Conservation (phyloP, 2,113 vertebrate genomes). For the Ptilonorhynchus violaceus region DNA sequence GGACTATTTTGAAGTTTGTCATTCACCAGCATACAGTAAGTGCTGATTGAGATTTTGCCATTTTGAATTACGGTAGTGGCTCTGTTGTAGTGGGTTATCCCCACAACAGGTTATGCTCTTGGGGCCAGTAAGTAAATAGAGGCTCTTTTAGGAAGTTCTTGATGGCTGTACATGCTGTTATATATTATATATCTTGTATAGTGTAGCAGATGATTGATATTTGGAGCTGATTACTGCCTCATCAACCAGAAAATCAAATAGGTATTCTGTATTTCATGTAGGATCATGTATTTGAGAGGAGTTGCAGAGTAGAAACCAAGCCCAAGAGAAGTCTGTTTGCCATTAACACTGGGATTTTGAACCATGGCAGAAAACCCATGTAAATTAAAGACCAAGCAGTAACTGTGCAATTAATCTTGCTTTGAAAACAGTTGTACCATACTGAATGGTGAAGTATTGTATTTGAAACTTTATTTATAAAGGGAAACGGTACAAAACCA, state of each 20-base stretch:
- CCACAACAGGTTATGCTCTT: background rate
- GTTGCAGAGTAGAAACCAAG: background rate
- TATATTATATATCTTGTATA: background rate
- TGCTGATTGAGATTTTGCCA: background rate
- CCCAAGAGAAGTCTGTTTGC: background rate
- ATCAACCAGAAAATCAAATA: background rate
- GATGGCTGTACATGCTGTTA: background rate
- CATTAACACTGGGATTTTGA: background rate
- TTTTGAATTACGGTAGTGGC: background rate
- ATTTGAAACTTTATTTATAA: background rate
- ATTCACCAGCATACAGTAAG: background rate
- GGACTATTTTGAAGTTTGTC: background rate
- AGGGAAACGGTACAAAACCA: background rate
- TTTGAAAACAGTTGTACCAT: background rate
- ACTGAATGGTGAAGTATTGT: background rate
- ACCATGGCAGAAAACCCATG: background rate
- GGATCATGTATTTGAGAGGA: background rate
- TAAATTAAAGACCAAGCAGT: background rate
- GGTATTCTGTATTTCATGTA: background rate
- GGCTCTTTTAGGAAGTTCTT: background rate
- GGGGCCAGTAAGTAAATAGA: background rate
- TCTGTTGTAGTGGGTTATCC: background rate
- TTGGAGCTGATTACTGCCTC: background rate
- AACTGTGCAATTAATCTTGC: background rate
- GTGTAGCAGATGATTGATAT: background rate